Percentiles rank a stretch among this genome's conserved stretches.
Evolutionary conservation across 2,797 vertebrate genomes (phyloP).

Genomic region (Dendrocincla fuliginosa): DNA sequence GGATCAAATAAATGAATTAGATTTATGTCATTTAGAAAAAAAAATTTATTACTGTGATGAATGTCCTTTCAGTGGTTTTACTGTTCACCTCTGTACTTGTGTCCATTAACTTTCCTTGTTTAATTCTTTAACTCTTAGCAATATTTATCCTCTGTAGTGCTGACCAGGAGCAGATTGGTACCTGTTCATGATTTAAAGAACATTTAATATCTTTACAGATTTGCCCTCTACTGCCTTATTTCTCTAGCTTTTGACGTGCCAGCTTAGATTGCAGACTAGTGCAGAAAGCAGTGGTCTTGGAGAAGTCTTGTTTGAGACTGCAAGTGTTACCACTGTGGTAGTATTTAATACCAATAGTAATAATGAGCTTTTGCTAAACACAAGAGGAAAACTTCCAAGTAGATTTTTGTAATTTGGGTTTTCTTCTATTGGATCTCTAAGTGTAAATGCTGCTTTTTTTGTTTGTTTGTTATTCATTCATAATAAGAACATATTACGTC

Average conservation of each 20-base stretch:
- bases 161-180: neutral
- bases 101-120: neutral
- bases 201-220: neutral
- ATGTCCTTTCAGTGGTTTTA: neutral
- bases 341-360: neutral
- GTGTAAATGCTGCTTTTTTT: neutral
- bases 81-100: neutral
- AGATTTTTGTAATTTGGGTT: neutral
- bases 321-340: neutral
- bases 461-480: neutral
- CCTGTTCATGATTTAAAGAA: neutral
- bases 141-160: neutral
- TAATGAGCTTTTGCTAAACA: neutral
- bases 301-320: neutral
- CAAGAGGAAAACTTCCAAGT: neutral
- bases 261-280: neutral
- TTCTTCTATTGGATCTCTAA: neutral
- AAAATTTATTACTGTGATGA: neutral
- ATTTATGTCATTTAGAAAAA: neutral
- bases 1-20: neutral
- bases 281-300: neutral
- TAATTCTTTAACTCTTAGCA: neutral
- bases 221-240: neutral
- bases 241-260: neutral
- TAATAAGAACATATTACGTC: neutral